Evolutionary conservation across 2,797 vertebrate genomes (phyloP).

Genomic region (Harpagifer antarcticus): DNA sequence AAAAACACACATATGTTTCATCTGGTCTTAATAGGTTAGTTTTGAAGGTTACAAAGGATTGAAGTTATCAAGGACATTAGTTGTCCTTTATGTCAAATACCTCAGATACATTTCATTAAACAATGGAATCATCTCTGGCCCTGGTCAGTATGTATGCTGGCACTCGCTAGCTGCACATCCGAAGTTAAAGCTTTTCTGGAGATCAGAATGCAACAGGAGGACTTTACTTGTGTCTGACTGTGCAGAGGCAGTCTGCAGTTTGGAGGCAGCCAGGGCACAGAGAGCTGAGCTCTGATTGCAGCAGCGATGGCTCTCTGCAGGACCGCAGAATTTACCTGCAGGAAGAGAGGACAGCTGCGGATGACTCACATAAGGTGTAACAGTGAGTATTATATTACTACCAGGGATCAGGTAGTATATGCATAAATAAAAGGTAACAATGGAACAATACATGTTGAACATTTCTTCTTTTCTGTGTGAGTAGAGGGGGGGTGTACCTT

Average conservation of each 20-base stretch:
- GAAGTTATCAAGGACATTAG: too few relatives aligned
- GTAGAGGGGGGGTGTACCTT: conserved; percentile 82
- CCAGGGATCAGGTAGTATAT: neutral
- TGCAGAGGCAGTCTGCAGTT: conserved; percentile 86
- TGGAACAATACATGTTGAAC: neutral
- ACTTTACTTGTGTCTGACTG: conserved; percentile 79
- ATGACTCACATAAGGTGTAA: neutral
- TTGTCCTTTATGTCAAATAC: too few relatives aligned
- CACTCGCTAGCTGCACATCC: neutral
- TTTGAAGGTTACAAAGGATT: too few relatives aligned
- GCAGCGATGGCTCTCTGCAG: conserved; percentile 88
- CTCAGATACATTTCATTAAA: neutral
- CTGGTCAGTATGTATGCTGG: neutral
- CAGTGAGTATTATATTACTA: neutral
- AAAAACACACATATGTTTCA: too few relatives aligned
- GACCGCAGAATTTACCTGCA: conserved; percentile 89
- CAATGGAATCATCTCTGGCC: neutral
- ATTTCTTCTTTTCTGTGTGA: neutral
- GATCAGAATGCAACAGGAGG: conserved; percentile 20
- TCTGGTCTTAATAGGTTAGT: too few relatives aligned
- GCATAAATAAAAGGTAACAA: neutral
- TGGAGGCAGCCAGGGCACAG: conserved; percentile 88
- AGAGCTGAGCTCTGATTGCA: conserved; percentile 87
- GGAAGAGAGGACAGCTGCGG: conserved; percentile 7
- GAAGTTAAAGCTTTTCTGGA: neutral